phyloP scores from a whole-genome alignment of 2,113 vertebrate genomes.

The Panthera uncia region DNA sequence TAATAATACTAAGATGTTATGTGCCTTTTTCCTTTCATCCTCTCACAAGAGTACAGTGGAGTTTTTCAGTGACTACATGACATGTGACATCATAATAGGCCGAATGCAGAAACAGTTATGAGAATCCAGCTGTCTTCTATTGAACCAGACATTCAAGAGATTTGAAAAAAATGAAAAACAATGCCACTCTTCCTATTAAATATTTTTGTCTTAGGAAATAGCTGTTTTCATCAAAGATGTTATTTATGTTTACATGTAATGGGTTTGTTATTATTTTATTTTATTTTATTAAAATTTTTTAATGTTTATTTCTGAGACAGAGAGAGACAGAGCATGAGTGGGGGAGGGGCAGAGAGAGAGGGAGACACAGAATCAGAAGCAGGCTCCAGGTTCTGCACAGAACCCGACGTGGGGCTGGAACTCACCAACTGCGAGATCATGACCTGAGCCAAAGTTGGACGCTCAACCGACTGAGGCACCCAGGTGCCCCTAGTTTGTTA shows the following conservation, averaged over 20 bases:
- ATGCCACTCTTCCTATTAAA: not conserved
- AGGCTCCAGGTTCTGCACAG: too few relatives aligned
- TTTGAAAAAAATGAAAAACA: constrained; percentile 21
- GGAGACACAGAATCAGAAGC: too few relatives aligned
- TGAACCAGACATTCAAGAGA: not conserved
- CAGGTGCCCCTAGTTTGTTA: not conserved
- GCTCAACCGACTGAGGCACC: too few relatives aligned
- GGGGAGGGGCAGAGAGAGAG: too few relatives aligned
- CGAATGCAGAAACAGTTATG: not conserved
- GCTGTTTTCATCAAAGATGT: not conserved
- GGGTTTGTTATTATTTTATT: not conserved
- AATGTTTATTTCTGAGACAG: too few relatives aligned
- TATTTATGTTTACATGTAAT: not conserved
- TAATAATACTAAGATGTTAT: not conserved
- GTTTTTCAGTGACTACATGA: not conserved
- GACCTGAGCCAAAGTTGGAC: too few relatives aligned
- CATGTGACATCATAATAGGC: not conserved
- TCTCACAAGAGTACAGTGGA: not conserved
- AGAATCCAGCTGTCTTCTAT: not conserved
- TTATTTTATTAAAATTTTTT: too few relatives aligned
- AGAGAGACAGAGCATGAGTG: too few relatives aligned
- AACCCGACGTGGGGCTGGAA: too few relatives aligned
- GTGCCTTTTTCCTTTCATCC: not conserved
- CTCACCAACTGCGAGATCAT: too few relatives aligned
- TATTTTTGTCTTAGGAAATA: constrained; percentile 18